A percentile compares a stretch with the other conserved stretches of the same genome.
Evolutionary conservation across 2,797 vertebrate species (phyloP).

Genomic region (Gymnoscopelus braueri): DNA sequence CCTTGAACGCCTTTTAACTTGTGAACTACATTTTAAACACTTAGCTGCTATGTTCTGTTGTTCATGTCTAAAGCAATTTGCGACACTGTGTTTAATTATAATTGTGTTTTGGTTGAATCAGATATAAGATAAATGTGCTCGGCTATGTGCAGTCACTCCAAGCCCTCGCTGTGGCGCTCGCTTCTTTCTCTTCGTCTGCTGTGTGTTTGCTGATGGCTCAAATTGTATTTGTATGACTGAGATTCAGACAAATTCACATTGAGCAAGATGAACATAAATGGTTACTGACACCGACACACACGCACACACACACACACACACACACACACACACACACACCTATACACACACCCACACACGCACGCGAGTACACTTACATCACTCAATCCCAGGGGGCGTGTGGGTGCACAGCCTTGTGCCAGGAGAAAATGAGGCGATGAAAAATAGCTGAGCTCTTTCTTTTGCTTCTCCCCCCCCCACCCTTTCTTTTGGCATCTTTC

Average conservation of each 20-base stretch:
- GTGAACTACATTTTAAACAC: too few species aligned
- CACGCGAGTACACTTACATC: background rate
- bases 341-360: background rate
- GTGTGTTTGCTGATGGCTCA: background rate
- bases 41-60: too few species aligned
- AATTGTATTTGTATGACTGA: background rate
- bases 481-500: background rate
- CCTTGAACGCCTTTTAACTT: too few species aligned
- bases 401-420: background rate
- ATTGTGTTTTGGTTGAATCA: too few species aligned
- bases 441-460: slow-evolving; percentile 8
- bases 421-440: slow-evolving; percentile 5
- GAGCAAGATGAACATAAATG: background rate
- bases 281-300: background rate
- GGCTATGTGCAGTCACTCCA: too few species aligned
- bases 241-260: background rate
- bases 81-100: too few species aligned
- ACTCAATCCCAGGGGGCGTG: background rate
- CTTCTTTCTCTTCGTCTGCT: background rate
- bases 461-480: background rate
- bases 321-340: slow-evolving; percentile 1
- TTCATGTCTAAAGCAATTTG: too few species aligned
- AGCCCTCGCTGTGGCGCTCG: too few species aligned
- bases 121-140: too few species aligned
- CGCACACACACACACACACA: background rate